Base-by-base conservation (phyloP, 92 coral and sea anemone species). In the Desmophyllum pertusum region DNA sequence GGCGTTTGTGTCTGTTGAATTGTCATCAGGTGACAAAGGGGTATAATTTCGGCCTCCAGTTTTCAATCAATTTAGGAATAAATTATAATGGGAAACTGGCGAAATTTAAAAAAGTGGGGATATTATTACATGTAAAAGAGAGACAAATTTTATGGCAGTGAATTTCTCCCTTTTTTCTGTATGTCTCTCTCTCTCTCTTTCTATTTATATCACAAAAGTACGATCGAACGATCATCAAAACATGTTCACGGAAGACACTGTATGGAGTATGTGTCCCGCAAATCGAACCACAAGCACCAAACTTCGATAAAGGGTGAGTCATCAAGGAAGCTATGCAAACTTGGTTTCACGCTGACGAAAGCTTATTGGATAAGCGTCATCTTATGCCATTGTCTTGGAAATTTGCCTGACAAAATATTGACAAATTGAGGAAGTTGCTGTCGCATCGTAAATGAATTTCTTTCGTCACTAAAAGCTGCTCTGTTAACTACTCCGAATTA, bases 141-240 rank as follows among this genome's bases (percentile, higher is more conserved):
- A 21, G 41, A 10, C 15, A 46, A 46, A 8, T 46, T 15, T 45
- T 6, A 6, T 45, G 13, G 51, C 13, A 6, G 21, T 21, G 19
- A 31, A 33, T 35, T 36, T 19, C 42, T 35, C 18, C 4, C 33
- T 65, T 65, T 65, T 33, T 4, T 33, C 70, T 30, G 1, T 31
- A 13, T 3, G 5, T 17, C 3, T 35, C 1, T 38, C 17, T 18
- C 35, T 11, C n/a, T 6, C 25, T 67, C 33, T 19, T 67, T 35
- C 10, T 33, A 18, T 36, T 36, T 19, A 19, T 29, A 5, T 43
- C 42, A 62, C 18, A 21, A 13, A 50, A 21, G 19, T 40, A 38
- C 35, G 83, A 64, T 78, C 83, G 73, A 78, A 65, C 59, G 83
- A 63, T 78, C 40, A 51, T 53, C 2, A 57, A 67, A 67, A 67